A percentile compares a stretch with the other conserved stretches of the same genome.
These are phyloP conservation scores for Stramonita haemastoma DNA, from an alignment of 2,888 invertebrate species.

Conservation along the genomic window DNA sequence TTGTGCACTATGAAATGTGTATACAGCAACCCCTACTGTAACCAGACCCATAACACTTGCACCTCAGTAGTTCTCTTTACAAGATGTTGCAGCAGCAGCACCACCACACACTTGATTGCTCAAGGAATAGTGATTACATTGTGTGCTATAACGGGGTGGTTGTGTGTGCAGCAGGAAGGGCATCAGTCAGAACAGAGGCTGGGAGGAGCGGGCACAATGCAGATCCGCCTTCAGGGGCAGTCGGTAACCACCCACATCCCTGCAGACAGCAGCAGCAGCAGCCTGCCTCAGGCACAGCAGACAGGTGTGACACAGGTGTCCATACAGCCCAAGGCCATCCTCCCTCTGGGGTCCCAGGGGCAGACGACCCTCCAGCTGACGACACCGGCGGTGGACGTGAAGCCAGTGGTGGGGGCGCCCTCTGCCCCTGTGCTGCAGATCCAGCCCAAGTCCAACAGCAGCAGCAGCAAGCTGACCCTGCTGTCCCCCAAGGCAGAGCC, in stretches of 20 bases:
- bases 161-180: neutral
- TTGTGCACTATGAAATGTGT: too few relatives aligned
- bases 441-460: slow-evolving; percentile 33
- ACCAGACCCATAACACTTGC: too few relatives aligned
- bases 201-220: neutral
- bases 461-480: slow-evolving; percentile 14
- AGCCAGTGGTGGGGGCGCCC: slow-evolving; percentile 20
- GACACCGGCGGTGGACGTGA: slow-evolving; percentile 35
- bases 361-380: neutral
- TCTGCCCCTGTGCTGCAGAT: slow-evolving; percentile 36
- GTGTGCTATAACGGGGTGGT: neutral
- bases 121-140: too few relatives aligned
- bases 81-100: too few relatives aligned
- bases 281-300: neutral
- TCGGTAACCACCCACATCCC: neutral
- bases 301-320: neutral
- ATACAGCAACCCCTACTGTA: too few relatives aligned
- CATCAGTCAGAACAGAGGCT: neutral
- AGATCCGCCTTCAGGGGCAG: slow-evolving; percentile 9
- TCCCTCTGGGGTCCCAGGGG: neutral
- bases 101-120: too few relatives aligned
- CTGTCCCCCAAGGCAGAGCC: slow-evolving; percentile 32
- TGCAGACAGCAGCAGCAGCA: neutral
- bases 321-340: neutral
- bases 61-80: too few relatives aligned